These are phyloP conservation scores for Nothocercus nigrocapillus DNA, from an alignment of 2,113 vertebrate species.

Conservation along the genomic window DNA sequence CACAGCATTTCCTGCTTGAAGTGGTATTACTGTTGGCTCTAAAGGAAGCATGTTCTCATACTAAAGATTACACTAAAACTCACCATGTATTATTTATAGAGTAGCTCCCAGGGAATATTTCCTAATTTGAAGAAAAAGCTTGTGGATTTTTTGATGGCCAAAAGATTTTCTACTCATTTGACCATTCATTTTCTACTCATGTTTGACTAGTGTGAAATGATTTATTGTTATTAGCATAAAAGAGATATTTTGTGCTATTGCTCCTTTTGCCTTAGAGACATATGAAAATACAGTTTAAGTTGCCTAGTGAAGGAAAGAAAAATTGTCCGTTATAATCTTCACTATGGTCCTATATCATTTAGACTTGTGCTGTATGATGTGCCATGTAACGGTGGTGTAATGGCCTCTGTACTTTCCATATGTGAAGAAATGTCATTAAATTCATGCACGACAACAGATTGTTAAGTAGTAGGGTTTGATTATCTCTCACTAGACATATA, in stretches of 20 bases:
- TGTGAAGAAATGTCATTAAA: background rate
- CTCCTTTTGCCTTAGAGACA: conserved; percentile 16
- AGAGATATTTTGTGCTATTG: background rate
- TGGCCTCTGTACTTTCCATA: background rate
- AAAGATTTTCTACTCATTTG: conserved; percentile 25
- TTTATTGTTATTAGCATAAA: conserved; percentile 1
- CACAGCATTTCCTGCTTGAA: conserved; percentile 70
- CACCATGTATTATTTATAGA: conserved; percentile 70
- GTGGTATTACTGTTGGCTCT: conserved; percentile 71
- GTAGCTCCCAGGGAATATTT: conserved; percentile 52
- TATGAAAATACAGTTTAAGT: background rate
- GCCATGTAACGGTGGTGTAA: background rate
- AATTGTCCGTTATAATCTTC: background rate
- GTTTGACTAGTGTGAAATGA: conserved; percentile 16
- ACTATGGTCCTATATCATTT: background rate
- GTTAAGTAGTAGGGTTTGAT: background rate
- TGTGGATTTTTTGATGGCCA: background rate
- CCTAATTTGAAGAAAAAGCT: conserved; percentile 48
- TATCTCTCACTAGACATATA: background rate
- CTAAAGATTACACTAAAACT: conserved; percentile 66
- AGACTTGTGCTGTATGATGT: background rate
- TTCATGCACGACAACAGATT: background rate
- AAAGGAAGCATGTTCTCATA: conserved; percentile 58
- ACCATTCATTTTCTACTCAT: background rate
- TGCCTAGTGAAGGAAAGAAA: background rate